These are phyloP conservation scores for Phyllostomus hastatus DNA, from an alignment of 2,113 vertebrate species.

Conservation along the genomic window DNA sequence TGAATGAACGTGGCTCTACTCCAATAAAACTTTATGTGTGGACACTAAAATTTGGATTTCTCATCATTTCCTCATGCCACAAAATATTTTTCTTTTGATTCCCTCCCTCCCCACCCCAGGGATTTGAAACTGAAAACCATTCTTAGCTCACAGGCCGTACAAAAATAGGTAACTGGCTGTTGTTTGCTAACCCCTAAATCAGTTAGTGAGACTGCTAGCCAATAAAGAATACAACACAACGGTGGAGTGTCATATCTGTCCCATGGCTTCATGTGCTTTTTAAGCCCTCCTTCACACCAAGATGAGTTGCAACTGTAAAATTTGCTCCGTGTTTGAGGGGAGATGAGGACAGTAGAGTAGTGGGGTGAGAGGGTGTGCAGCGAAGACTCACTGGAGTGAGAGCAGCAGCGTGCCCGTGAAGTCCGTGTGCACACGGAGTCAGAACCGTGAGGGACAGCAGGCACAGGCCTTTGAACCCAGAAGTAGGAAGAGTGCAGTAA, in stretches of 20 bases:
- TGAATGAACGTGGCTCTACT: neutral
- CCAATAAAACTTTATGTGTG: neutral
- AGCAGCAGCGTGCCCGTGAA: neutral
- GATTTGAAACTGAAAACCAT: constrained; percentile 33
- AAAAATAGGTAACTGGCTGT: neutral
- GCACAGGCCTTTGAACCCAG: neutral
- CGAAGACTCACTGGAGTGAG: neutral
- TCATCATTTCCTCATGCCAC: neutral
- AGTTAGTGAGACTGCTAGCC: neutral
- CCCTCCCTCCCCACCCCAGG: fast-evolving
- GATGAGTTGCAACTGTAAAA: neutral
- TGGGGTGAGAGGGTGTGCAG: neutral
- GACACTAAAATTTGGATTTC: neutral
- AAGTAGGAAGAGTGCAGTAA: neutral
- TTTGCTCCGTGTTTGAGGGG: neutral
- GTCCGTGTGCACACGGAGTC: neutral
- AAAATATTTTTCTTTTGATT: neutral
- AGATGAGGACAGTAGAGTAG: neutral
- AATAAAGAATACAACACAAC: neutral
- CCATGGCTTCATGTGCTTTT: neutral
- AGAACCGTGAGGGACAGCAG: neutral
- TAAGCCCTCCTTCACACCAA: neutral
- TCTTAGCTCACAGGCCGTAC: neutral
- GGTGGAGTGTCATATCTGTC: neutral
- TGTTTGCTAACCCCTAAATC: neutral